phyloP scores from a whole-genome alignment of 1,140 invertebrate species.

The Drosophila nigromelanica region DNA sequence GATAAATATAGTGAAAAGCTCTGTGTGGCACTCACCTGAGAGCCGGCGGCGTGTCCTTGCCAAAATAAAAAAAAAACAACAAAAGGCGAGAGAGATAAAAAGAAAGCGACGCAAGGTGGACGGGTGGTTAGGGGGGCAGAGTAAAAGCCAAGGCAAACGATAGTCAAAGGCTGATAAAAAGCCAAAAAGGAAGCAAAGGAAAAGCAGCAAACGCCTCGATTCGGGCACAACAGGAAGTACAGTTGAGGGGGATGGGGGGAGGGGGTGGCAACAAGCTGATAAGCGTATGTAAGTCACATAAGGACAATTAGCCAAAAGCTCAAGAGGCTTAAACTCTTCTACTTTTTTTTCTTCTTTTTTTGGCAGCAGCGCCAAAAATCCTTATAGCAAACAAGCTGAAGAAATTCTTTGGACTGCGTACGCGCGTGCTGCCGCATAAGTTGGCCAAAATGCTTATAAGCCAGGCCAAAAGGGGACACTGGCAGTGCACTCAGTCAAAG shows the following conservation, averaged over 20 bases:
- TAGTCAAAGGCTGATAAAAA: conserved; percentile 58
- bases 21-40: conserved; percentile 15
- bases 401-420: conserved; percentile 42
- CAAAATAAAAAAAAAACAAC: conserved; percentile 54
- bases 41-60: conserved; percentile 58
- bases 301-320: conserved; percentile 75
- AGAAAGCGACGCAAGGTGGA: neutral
- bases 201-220: conserved; percentile 26
- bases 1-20: conserved; percentile 45
- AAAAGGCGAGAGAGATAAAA: conserved; percentile 9
- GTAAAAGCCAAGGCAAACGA: conserved; percentile 56
- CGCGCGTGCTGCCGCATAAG: conserved; percentile 78
- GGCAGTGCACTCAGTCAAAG: conserved; percentile 61
- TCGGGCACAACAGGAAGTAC: conserved; percentile 39
- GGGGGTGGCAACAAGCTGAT: conserved; percentile 34
- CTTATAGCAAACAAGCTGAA: conserved; percentile 61
- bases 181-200: conserved; percentile 34
- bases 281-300: conserved; percentile 76
- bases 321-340: conserved; percentile 47
- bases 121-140: neutral
- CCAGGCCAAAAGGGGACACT: conserved; percentile 10
- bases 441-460: conserved; percentile 56
- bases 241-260: neutral
- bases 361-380: conserved; percentile 16
- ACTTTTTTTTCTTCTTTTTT: neutral